These are phyloP conservation scores for Albula goreensis DNA, from an alignment of 2,113 vertebrate genomes.

Conservation along the genomic window DNA sequence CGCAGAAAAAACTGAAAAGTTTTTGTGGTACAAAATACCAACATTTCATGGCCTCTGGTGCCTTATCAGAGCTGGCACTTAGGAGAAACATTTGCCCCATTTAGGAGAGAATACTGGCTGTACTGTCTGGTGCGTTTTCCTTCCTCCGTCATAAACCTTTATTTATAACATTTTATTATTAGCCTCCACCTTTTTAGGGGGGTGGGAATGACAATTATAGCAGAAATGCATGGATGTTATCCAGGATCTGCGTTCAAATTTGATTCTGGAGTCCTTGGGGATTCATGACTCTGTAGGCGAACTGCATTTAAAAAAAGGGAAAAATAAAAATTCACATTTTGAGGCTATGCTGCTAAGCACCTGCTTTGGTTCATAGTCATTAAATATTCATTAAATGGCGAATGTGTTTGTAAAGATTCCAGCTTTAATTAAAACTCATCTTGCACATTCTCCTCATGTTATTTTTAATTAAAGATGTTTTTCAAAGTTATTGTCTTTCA, in stretches of 20 bases:
- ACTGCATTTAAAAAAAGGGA: too few species aligned
- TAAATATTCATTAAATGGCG: neutral
- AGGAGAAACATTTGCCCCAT: neutral
- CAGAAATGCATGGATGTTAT: neutral
- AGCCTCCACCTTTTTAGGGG: neutral
- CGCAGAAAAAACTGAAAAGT: too few species aligned
- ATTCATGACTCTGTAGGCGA: too few species aligned
- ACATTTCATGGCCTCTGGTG: too few species aligned
- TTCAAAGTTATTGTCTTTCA: too few species aligned
- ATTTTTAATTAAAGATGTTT: neutral
- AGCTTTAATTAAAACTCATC: neutral
- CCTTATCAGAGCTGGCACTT: neutral
- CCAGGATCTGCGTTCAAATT: neutral
- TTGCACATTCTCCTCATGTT: neutral
- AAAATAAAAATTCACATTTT: too few species aligned
- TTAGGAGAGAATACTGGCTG: neutral
- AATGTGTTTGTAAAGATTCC: neutral
- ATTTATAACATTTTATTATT: neutral
- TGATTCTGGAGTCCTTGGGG: too few species aligned
- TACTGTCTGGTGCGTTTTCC: neutral
- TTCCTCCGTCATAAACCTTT: neutral
- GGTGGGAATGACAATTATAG: neutral
- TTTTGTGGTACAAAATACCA: too few species aligned
- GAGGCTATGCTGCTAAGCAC: neutral
- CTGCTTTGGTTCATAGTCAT: neutral